These are phyloP conservation scores for Turritopsis rubra DNA, from an alignment of 30 jellyfish, hydroid and myxozoan genomes.

Conservation along the genomic window DNA sequence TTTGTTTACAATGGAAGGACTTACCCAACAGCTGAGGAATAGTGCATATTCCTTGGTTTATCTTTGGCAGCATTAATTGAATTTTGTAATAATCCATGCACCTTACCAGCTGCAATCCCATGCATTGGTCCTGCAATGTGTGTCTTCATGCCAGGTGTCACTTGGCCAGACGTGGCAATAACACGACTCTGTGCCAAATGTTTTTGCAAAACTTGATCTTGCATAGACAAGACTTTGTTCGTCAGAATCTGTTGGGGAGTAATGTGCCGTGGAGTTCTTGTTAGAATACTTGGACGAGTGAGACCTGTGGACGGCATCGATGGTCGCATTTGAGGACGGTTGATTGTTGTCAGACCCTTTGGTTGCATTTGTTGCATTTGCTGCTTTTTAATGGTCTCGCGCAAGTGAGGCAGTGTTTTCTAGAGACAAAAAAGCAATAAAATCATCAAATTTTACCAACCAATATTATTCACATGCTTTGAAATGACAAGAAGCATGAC, in stretches of 20 bases:
- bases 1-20: too few relatives aligned
- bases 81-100: background rate
- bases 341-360: constrained; percentile 33
- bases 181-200: constrained; percentile 47
- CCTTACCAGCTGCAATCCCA: constrained; percentile 11
- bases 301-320: constrained; percentile 17
- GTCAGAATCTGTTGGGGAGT: constrained; percentile 62
- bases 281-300: background rate
- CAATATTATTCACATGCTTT: too few relatives aligned
- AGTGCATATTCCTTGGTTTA: constrained; percentile 42
- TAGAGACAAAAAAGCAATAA: constrained; percentile 21
- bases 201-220: constrained; percentile 40
- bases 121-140: constrained; percentile 20
- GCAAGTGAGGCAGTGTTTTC: constrained; percentile 89
- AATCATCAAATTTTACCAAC: too few relatives aligned
- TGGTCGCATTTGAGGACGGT: background rate
- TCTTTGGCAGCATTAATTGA: constrained; percentile 43
- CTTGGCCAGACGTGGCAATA: constrained; percentile 38
- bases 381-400: constrained; percentile 82
- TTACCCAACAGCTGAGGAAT: constrained; percentile 41
- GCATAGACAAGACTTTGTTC: constrained; percentile 36
- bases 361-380: constrained; percentile 42
- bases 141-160: constrained; percentile 35
- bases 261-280: constrained; percentile 3
- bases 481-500: too few relatives aligned